Evolutionary conservation across 2,888 invertebrate species (phyloP), one percentile per base, ranked within the genome.

Genomic region (Xanthia togata): DNA sequence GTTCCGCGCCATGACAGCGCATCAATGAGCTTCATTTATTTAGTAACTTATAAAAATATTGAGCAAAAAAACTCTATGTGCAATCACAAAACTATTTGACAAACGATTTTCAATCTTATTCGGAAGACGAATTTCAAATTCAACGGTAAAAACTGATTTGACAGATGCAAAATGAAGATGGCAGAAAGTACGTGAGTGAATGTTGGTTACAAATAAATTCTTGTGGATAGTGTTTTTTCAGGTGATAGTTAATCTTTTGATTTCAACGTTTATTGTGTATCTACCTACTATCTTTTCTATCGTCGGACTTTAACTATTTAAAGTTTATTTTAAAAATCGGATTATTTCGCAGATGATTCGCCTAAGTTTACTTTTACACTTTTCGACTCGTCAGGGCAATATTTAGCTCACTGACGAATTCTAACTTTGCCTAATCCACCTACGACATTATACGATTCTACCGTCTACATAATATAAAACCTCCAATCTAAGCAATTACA

Each of bases 1-100:
- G 90, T 84, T 86, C 90, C 86, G 84, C 89, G 82, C 90, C 75
- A 89, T 94, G 96, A 95, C 96, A 93, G 90, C 86, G 89, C 91
- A 93, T 96, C 96, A 96, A 96, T 95, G 91, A 91, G 84, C 91
- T 90, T 96, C 95, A 96, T 96, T 96, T 96, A 96, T 95, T 95
- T 95, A 94, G 93, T 93, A 92, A 93, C 94, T 93, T 95, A 95
- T 91, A 91, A 95, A 95, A 96, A 96, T 95, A 95, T 92, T 89
- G 71, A 81, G 79, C 83, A 77, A 81, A 87, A 88, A 88, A 78
- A 70, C 23, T 47, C 35, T 87, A 70, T 77, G 79, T 87, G 88
- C 90, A 90, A 92, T 91, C 89, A 91, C 79, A 76, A 77, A 74
- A 78, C 53, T 72, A 57, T 84, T 68, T 63, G 60, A 44, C 67